Conservation (phyloP, 2,113 vertebrate species). For the Carassius carassius region DNA sequence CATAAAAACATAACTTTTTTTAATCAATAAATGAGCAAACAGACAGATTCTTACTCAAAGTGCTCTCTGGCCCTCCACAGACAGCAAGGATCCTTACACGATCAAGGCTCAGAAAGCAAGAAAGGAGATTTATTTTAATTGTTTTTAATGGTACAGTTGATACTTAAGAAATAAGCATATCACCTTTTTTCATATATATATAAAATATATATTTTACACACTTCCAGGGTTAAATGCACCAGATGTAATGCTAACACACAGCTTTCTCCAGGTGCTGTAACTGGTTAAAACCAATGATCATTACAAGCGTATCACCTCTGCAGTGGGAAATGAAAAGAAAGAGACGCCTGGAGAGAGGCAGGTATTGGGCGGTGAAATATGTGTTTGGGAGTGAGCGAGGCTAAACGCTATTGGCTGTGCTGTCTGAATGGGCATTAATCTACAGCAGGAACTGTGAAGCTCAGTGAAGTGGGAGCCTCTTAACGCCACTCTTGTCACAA, state of each 20-base stretch:
- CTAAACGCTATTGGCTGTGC: slow-evolving; percentile 27
- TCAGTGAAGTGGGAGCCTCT: slow-evolving; percentile 34
- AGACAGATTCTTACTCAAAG: too few relatives aligned
- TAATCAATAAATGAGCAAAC: too few relatives aligned
- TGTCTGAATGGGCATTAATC: slow-evolving; percentile 31
- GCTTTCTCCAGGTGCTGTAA: neutral
- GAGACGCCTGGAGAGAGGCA: neutral
- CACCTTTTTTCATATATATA: too few relatives aligned
- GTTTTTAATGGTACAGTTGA: too few relatives aligned
- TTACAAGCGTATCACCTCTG: neutral
- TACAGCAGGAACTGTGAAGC: slow-evolving; percentile 16
- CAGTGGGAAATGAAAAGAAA: neutral
- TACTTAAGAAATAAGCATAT: too few relatives aligned
- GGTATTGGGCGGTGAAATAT: neutral
- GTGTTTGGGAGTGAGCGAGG: neutral
- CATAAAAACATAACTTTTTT: too few relatives aligned
- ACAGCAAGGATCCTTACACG: too few relatives aligned
- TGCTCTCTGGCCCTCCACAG: too few relatives aligned
- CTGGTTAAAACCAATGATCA: neutral
- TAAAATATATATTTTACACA: too few relatives aligned
- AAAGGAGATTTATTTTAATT: too few relatives aligned
- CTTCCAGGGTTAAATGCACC: neutral
- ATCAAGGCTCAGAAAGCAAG: too few relatives aligned
- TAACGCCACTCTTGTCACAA: slow-evolving; percentile 66
- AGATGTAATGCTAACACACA: neutral